phyloP scores from a whole-genome alignment of 2,797 vertebrate species.

The Anguilla anguilla region DNA sequence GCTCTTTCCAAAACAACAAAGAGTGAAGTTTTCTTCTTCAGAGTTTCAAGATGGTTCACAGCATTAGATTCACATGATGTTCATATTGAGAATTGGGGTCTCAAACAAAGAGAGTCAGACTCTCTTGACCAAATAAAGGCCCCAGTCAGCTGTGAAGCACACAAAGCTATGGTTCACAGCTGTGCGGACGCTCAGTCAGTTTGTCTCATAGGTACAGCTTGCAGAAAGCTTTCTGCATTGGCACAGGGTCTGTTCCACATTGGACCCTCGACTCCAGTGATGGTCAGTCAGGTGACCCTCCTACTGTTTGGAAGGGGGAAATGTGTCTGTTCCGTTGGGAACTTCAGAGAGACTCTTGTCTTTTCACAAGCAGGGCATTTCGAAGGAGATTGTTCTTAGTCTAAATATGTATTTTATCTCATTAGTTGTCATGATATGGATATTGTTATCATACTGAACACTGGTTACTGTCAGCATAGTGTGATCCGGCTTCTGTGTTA shows the following conservation, averaged over 20 bases:
- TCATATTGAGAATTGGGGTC: background rate
- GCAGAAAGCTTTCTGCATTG: background rate
- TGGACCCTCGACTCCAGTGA: background rate
- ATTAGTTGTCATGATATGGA: background rate
- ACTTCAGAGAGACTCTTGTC: background rate
- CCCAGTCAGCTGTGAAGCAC: background rate
- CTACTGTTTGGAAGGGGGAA: background rate
- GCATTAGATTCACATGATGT: background rate
- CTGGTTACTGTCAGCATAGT: background rate
- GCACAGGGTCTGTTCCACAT: background rate
- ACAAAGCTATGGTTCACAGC: background rate
- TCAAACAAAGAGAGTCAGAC: background rate
- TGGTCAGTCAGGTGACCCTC: background rate
- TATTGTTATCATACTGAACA: background rate
- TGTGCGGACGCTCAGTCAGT: background rate
- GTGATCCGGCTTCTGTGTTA: background rate
- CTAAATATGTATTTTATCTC: background rate
- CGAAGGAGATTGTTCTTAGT: background rate
- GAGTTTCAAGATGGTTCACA: background rate
- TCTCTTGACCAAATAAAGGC: background rate
- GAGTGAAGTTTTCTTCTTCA: background rate
- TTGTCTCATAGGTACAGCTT: background rate
- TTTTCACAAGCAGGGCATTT: background rate
- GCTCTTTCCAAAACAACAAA: constrained; percentile 28
- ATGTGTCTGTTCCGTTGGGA: background rate